These are phyloP conservation scores for Aurelia aurita complex sp. Pacific DNA, from an alignment of 30 jellyfish, hydroid and myxozoan genomes.

Conservation along the genomic window DNA sequence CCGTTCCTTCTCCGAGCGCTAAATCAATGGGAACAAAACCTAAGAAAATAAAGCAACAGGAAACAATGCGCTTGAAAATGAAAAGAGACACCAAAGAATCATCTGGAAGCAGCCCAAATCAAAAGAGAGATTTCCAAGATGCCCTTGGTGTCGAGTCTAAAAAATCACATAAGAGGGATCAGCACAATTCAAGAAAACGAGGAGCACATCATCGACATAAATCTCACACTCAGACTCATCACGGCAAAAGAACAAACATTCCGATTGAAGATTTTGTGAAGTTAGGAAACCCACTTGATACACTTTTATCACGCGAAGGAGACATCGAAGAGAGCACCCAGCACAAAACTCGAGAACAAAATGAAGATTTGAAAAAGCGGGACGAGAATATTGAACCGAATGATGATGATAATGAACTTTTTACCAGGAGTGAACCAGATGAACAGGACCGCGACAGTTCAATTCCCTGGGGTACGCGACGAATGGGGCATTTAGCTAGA, in stretches of 20 bases:
- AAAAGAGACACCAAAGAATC: neutral
- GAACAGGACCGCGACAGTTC: slow-evolving; percentile 25
- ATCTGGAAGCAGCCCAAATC: neutral
- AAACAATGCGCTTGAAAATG: slow-evolving; percentile 7
- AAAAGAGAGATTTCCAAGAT: neutral
- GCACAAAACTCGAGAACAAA: no score
- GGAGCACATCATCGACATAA: no score
- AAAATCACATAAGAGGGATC: no score
- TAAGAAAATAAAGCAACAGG: neutral
- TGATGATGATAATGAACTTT: slow-evolving; percentile 15
- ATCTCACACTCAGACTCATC: no score
- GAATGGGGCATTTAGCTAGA: slow-evolving; percentile 79
- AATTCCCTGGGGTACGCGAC: slow-evolving; percentile 84
- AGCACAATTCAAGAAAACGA: no score
- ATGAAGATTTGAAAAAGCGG: neutral
- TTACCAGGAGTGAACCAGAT: slow-evolving; percentile 21
- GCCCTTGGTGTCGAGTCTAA: no score
- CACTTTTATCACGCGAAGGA: no score
- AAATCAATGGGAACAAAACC: neutral
- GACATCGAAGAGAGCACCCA: no score
- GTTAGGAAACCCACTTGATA: no score
- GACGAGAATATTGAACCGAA: slow-evolving; percentile 24
- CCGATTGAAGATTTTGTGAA: no score
- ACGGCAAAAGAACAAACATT: no score
- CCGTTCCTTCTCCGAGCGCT: no score